Base-by-base conservation (phyloP, 2,888 invertebrate genomes). In the Drosophila rubida region DNA sequence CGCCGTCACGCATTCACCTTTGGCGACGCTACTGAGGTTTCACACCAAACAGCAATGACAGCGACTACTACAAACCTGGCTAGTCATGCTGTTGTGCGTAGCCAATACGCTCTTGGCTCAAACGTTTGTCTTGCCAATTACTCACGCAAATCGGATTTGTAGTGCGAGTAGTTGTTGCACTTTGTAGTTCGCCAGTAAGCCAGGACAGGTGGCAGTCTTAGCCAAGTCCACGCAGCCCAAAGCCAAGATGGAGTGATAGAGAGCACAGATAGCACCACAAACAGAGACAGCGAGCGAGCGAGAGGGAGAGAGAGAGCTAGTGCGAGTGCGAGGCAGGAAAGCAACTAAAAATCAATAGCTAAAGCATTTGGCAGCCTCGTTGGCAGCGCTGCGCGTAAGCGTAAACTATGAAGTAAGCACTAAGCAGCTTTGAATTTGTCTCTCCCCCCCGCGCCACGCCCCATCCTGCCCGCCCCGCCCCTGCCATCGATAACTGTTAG, bases 101-200 rank as follows among this genome's bases (percentile, higher is more conserved):
- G 44, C 64, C 68, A 65, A 69, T 71, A 58, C 69, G 60, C 62
- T 73, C 66, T 58, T 53, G 69, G 63, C 80, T 57, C 62, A 59
- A 73, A 60, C 71, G 69, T 72, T 78, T 78, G 78, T 69, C 86
- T 82, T 88, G 78, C 88, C 89, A 88, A 89, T 88, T 88, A 86
- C 84, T 88, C 87, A 85, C 82, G 66, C 79, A 88, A 88, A 89
- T 89, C 87, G 87, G 88, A 88, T 88, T 88, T 88, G 84, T 83
- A 74, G 74, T 75, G 57, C 66, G 35, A 37, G 35, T 14, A 37
- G 35, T 37, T 45, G 48, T 42, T 69, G 71, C 60, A 68, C 53
- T 68, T 69, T 60, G 61, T 67, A 44, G 62, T 59, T 46, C 37
- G 57, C 49, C 61, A 41, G 41, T 76, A 58, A 63, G 67, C 72